Evolutionary conservation across 2,797 vertebrate species (phyloP).

Genomic region (Microcaecilia unicolor): DNA sequence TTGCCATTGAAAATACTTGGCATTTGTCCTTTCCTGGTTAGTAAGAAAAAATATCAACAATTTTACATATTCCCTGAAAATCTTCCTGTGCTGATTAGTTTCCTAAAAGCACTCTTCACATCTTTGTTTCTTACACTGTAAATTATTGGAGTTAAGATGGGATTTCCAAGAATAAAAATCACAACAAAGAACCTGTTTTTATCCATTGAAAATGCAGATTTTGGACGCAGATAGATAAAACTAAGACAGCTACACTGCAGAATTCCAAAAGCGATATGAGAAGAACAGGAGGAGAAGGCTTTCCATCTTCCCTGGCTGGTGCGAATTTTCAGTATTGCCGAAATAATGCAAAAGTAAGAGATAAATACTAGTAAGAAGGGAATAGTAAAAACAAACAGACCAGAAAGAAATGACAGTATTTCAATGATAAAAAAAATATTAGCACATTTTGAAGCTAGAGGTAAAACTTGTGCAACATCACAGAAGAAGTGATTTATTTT

Average conservation of each 20-base stretch:
- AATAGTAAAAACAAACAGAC: too few relatives aligned
- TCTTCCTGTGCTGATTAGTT: too few relatives aligned
- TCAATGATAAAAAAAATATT: too few relatives aligned
- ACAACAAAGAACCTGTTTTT: conserved; percentile 1
- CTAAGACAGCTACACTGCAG: conserved; percentile 30
- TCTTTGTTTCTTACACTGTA: neutral
- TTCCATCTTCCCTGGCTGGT: conserved; percentile 9
- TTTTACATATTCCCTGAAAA: too few relatives aligned
- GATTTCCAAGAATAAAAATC: neutral
- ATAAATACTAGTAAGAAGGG: too few relatives aligned
- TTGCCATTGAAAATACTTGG: too few relatives aligned
- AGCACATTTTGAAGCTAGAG: too few relatives aligned
- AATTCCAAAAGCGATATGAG: conserved; percentile 16
- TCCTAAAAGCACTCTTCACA: neutral
- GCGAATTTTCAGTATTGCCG: conserved; percentile 21
- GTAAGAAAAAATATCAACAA: too few relatives aligned
- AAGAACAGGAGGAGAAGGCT: conserved; percentile 22
- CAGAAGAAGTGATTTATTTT: conserved; percentile 6
- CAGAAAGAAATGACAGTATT: too few relatives aligned
- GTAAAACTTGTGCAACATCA: conserved; percentile 1
- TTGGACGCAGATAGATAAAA: conserved; percentile 26
- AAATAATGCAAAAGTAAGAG: conserved; percentile 3
- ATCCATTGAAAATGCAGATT: neutral
- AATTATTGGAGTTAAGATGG: neutral
- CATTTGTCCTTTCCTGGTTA: too few relatives aligned